A percentile compares a stretch with the other conserved stretches of the same genome.
phyloP scores from a whole-genome alignment of 2,797 vertebrate species.

The Neoniphon sammara region DNA sequence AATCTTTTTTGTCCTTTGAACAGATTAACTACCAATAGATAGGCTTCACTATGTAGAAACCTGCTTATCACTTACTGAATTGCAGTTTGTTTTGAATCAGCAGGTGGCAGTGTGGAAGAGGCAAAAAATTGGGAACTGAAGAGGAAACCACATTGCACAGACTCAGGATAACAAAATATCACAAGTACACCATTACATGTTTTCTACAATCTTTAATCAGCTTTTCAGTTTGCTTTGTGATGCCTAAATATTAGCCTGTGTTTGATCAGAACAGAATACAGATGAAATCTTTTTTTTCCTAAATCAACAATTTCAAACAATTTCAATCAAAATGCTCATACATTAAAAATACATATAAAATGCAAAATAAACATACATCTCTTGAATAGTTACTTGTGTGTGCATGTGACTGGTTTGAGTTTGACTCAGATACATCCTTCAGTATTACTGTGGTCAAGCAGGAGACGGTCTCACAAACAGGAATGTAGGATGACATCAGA shows the following conservation, averaged over 20 bases:
- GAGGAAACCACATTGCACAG: not conserved
- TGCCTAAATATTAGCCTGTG: constrained; percentile 70
- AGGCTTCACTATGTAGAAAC: not conserved
- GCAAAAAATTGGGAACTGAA: not conserved
- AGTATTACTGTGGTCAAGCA: constrained; percentile 29
- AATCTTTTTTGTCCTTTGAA: not conserved
- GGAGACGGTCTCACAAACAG: constrained; percentile 24
- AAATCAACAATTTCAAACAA: constrained; percentile 66
- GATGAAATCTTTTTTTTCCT: constrained; percentile 52
- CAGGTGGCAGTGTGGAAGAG: constrained; percentile 40
- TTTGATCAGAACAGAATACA: constrained; percentile 66
- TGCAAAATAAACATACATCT: constrained; percentile 74
- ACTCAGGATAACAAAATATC: constrained; percentile 8
- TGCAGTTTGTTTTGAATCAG: constrained; percentile 22
- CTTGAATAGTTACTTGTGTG: constrained; percentile 57
- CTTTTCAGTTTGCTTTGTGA: constrained; percentile 68
- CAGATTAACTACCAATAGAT: not conserved
- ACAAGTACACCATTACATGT: constrained; percentile 21
- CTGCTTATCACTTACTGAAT: not conserved
- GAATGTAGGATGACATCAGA: constrained; percentile 54
- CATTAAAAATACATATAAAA: constrained; percentile 71
- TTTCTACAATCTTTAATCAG: constrained; percentile 80
- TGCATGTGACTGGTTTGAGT: constrained; percentile 63
- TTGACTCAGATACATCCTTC: constrained; percentile 46
- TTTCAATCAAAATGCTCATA: constrained; percentile 70